Base-by-base conservation (phyloP, 2,113 vertebrate species). In the Agapornis roseicollis region DNA sequence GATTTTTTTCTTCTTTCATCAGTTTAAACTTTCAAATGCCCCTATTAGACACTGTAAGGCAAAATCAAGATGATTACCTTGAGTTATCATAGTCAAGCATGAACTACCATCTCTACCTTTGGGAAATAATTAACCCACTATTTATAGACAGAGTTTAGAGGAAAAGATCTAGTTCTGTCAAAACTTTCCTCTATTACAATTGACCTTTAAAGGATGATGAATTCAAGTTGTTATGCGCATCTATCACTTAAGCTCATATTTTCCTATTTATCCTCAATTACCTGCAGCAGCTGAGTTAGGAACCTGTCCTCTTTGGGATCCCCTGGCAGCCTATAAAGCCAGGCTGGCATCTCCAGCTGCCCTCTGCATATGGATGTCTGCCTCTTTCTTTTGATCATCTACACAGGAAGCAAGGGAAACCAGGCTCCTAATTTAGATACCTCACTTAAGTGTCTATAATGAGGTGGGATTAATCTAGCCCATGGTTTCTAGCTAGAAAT, bases 81-180 rank as follows among this genome's bases (percentile, higher is more conserved):
- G 20, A 65, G 29, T 87, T 70, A 39, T 85, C 58, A 41, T 6
- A 69, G 33, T 37, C 37, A 72, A 41, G 37, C 39, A 74, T 79
- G 61, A 68, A 37, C 23, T 19, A 46, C 15, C 29, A 8, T 28
- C 8, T 87, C 63, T 79, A 31, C 46, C 71, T 74, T 17, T n/a
- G 41, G 66, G 39, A 90, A 90, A 88, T 73, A 80, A 61, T 74
- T 93, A 94, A 52, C 83, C 41, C 31, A 71, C 47, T 91, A 31
- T 64, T 91, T 49, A 69, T 31, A 70, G 56, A 31, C 19, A 58
- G 39, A 58, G 28, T 79, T 90, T 72, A 35, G 71, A 93, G 18
- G 25, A 79, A 94, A 94, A 93, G 22, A 37, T 44, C 31, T 72
- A 37, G 81, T 44, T 95, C 87, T 89, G 42, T 42, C 18, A 73